Base-by-base conservation (phyloP, 1,140 invertebrate species). In the Phortica variegata region DNA sequence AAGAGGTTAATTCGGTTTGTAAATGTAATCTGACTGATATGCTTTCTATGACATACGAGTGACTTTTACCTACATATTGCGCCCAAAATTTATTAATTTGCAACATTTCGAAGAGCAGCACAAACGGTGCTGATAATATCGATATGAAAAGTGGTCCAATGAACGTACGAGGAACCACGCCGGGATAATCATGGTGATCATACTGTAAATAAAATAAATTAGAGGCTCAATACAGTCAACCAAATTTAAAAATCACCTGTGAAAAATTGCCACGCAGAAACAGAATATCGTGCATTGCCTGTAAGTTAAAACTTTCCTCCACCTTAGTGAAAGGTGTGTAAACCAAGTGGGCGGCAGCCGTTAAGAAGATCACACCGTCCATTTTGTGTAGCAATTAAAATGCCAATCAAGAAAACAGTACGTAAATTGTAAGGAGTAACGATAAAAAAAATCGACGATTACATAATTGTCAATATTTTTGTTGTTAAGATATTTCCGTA, bases 261-360 rank as follows among this genome's bases (percentile, higher is more conserved):
- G 86, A 79, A 46, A 98, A 81, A 79, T 96, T 91, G 74, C 81
- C 78, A 48, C 86, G 81, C 72, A 94, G 85, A 78, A 94, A 97
- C 12, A 99, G 79, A 59, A 99, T 83, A 80, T 99, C 97, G 80
- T 99, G 97, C 76, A 90, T 91, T 10, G 97, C 97, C 82, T 99
- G 93, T 16, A 98, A 80, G 79, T 98, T 98, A 72, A 99, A 99
- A 79, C 95, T 98, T 82, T 99, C 97, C 79, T 99, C 97, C 8
- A 99, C 97, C 88, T 99, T 99, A 1, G 95, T 98, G 74, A 89
- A 98, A 36, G 97, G 96, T 74, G 93, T 95, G 55, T 91, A 83
- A 40, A 93, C 66, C 33, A 98, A 77, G 76, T 96, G 90, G 49
- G 89, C 79, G 48, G 82, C 80, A 26, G 88, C 86, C 55, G 90